A percentile compares a stretch with the other conserved stretches of the same genome.
Conservation (phyloP, 2,113 vertebrate genomes). For the Cephalopterus ornatus region DNA sequence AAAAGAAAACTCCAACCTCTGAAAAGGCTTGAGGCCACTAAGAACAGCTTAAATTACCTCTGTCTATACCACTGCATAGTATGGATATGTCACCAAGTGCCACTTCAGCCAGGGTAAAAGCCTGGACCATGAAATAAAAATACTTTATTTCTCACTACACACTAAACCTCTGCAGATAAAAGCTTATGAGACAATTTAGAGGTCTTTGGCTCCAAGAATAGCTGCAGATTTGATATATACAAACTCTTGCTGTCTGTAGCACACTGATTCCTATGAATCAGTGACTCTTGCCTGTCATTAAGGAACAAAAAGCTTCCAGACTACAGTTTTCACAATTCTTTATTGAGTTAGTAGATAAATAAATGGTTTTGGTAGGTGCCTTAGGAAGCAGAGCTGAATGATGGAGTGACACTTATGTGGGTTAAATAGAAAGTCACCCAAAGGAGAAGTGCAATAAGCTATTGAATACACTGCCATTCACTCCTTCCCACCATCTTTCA, state of each 20-base stretch:
- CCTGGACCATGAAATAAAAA: not conserved
- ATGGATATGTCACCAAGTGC: not conserved
- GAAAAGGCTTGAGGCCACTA: not conserved
- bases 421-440: not conserved
- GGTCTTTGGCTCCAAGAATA: not conserved
- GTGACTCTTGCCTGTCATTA: not conserved
- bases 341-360: not conserved
- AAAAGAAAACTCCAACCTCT: not conserved
- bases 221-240: not conserved
- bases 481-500: not conserved
- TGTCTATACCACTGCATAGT: not conserved
- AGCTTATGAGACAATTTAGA: not conserved
- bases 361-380: not conserved
- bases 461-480: not conserved
- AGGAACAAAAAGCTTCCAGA: not conserved
- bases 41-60: not conserved
- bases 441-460: not conserved
- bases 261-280: not conserved
- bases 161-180: not conserved
- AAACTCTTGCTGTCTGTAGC: not conserved
- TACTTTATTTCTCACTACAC: not conserved
- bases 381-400: not conserved
- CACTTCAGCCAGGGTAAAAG: not conserved
- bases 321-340: not conserved
- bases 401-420: not conserved